phyloP scores from a whole-genome alignment of 2,797 vertebrate species.

The Acrocephalus scirpaceus region DNA sequence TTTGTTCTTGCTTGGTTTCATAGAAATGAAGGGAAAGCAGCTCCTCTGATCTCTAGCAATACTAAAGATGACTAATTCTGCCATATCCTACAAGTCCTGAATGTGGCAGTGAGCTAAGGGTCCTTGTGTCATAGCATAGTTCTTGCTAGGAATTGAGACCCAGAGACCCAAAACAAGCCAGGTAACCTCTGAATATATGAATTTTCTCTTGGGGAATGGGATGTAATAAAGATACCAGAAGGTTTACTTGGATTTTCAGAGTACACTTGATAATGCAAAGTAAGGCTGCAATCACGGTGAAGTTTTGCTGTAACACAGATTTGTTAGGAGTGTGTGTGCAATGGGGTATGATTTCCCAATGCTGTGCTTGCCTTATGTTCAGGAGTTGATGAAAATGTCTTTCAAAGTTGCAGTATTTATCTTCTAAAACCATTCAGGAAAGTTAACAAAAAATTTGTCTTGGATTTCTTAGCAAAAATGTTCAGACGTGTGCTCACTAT shows the following conservation, averaged over 20 bases:
- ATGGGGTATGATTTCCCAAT: background rate
- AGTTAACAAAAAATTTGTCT: conserved; percentile 34
- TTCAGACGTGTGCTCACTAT: conserved; percentile 97
- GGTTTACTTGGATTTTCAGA: background rate
- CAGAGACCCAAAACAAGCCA: background rate
- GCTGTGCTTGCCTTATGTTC: background rate
- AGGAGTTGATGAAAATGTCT: background rate
- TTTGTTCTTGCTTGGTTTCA: background rate
- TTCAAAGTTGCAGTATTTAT: background rate
- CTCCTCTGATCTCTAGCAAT: background rate
- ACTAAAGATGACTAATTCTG: background rate
- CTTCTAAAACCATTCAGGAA: conserved; percentile 7
- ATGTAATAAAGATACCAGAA: background rate
- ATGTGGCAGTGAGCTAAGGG: background rate
- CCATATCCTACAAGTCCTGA: background rate
- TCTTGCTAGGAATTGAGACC: background rate
- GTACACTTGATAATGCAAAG: background rate
- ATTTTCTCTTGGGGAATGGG: background rate
- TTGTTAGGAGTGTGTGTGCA: background rate
- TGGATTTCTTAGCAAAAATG: conserved; percentile 87
- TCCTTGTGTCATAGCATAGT: background rate
- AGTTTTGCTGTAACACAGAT: background rate
- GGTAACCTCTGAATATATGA: background rate
- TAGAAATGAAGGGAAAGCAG: background rate
- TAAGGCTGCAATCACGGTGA: background rate